Evolutionary conservation across 1,140 invertebrate genomes (phyloP).

Genomic region (Rhynchophorus ferrugineus): DNA sequence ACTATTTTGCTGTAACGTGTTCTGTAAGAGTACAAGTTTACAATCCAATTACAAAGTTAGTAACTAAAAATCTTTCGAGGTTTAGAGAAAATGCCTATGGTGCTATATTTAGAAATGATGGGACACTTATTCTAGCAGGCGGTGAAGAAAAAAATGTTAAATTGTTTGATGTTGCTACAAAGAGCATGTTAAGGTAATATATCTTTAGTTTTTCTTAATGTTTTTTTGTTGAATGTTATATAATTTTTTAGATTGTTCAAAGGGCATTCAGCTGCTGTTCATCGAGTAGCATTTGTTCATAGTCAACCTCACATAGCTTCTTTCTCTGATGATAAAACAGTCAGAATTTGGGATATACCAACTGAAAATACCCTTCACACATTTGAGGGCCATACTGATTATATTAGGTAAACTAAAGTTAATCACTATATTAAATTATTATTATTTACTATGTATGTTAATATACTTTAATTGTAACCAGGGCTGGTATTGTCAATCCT

Average conservation of each 20-base stretch:
- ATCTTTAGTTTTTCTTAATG: neutral
- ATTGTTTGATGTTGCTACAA: conserved; percentile 80
- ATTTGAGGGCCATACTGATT: conserved; percentile 70
- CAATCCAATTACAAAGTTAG: conserved; percentile 77
- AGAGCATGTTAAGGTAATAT: conserved; percentile 53
- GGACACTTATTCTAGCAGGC: conserved; percentile 74
- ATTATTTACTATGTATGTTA: too few species aligned
- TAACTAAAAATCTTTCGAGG: conserved; percentile 74
- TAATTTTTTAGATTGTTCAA: conserved; percentile 45
- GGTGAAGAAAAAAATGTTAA: conserved; percentile 81
- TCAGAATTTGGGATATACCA: conserved; percentile 82
- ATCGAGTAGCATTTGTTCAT: conserved; percentile 74
- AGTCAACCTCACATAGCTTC: conserved; percentile 75
- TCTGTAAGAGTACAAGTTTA: conserved; percentile 89
- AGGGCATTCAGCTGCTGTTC: conserved; percentile 62
- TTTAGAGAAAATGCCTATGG: conserved; percentile 84
- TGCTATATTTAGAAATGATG: conserved; percentile 78
- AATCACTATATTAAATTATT: too few species aligned
- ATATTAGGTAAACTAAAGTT: conserved; percentile 52
- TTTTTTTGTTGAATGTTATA: neutral
- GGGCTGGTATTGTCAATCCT: conserved; percentile 72
- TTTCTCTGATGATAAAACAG: conserved; percentile 91
- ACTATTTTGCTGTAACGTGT: conserved; percentile 86
- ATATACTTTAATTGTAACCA: conserved; percentile 17
- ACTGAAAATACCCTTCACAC: conserved; percentile 62